Conservation (phyloP, 2,888 invertebrate genomes). For the Anagyrus pseudococci region DNA sequence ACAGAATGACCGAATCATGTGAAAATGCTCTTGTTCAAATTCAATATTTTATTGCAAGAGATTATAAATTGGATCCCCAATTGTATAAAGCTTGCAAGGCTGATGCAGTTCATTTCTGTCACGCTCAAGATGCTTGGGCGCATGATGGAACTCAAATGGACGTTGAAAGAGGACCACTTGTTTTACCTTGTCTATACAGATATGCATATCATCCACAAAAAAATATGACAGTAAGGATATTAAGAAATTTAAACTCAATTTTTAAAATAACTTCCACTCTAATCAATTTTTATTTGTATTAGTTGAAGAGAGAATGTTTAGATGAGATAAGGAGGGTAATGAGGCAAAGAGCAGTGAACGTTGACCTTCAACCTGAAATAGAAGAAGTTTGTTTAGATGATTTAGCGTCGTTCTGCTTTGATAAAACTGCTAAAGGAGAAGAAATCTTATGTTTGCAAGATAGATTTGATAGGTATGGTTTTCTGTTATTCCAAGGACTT, state of each 20-base stretch:
- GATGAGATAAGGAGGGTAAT: slow-evolving; percentile 90
- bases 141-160: slow-evolving; percentile 71
- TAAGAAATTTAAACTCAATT: too few relatives aligned
- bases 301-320: slow-evolving; percentile 63
- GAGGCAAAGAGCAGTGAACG: slow-evolving; percentile 89
- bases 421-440: slow-evolving; percentile 85
- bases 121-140: slow-evolving; percentile 80
- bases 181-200: slow-evolving; percentile 90
- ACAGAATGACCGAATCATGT: slow-evolving; percentile 86
- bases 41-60: slow-evolving; percentile 95
- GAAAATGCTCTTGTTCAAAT: slow-evolving; percentile 92
- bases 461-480: slow-evolving; percentile 69
- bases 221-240: slow-evolving; percentile 54
- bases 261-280: too few relatives aligned
- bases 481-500: too few relatives aligned
- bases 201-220: slow-evolving; percentile 61
- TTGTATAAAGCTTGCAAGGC: slow-evolving; percentile 86
- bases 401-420: slow-evolving; percentile 81
- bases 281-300: background rate
- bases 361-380: slow-evolving; percentile 92
- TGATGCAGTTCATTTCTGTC: slow-evolving; percentile 85
- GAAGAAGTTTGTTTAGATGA: slow-evolving; percentile 90
- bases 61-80: slow-evolving; percentile 90
- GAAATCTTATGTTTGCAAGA: slow-evolving; percentile 94
- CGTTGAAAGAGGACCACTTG: slow-evolving; percentile 81